Percentiles rank a stretch among this genome's conserved stretches.
phyloP scores from a whole-genome alignment of 2,113 vertebrate species.

The Eolophus roseicapilla region DNA sequence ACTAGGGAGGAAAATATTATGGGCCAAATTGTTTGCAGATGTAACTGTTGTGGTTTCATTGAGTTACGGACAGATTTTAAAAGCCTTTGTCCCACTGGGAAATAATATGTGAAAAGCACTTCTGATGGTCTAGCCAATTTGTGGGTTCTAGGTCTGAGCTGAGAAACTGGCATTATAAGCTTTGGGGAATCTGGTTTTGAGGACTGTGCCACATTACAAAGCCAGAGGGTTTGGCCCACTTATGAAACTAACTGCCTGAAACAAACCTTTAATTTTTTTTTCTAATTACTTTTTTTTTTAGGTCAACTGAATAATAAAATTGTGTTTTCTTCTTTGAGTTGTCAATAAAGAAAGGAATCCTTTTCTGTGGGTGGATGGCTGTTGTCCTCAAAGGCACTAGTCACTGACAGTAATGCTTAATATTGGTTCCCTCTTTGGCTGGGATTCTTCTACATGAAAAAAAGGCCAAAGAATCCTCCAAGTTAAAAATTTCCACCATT shows the following conservation, averaged over 20 bases:
- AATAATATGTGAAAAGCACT: neutral
- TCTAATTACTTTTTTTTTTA: neutral
- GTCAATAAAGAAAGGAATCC: neutral
- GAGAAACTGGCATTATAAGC: neutral
- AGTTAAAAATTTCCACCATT: neutral
- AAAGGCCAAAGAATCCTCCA: neutral
- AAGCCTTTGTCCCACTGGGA: neutral
- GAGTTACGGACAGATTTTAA: neutral
- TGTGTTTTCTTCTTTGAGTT: neutral
- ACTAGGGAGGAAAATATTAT: neutral
- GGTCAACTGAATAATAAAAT: neutral
- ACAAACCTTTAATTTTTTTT: neutral
- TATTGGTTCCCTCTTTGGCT: neutral
- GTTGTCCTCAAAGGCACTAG: neutral
- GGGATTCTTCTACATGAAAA: neutral
- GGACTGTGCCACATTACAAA: neutral
- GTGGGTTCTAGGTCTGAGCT: neutral
- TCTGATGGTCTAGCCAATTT: neutral
- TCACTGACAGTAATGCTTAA: neutral
- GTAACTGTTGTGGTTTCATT: constrained; percentile 29
- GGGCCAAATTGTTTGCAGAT: constrained; percentile 45
- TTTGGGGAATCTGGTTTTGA: neutral
- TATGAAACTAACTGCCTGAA: neutral
- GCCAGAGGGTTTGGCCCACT: neutral
- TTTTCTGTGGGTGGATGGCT: neutral